phyloP scores from a whole-genome alignment of 2,797 vertebrate species.

The Lagodon rhomboides region DNA sequence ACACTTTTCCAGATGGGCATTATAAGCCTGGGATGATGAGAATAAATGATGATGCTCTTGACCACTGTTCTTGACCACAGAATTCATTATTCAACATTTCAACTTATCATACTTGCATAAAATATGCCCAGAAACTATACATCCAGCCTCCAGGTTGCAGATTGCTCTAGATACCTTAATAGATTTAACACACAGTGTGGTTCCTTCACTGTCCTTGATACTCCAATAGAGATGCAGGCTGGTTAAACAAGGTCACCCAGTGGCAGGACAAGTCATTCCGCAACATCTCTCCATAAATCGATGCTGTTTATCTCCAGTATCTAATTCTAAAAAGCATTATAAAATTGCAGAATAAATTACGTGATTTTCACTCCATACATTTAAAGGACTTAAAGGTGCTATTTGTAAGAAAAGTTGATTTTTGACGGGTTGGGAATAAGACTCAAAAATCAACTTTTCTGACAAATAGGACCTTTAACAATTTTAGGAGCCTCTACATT shows the following conservation, averaged over 20 bases:
- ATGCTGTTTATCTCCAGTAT: not conserved
- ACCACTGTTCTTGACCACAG: not conserved
- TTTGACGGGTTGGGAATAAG: no score
- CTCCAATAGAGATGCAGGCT: not conserved
- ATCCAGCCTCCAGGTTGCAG: not conserved
- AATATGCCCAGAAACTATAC: not conserved
- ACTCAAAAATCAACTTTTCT: no score
- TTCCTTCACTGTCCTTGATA: not conserved
- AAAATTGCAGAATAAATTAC: not conserved
- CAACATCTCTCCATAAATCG: not conserved
- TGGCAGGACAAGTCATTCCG: not conserved
- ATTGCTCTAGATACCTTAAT: not conserved
- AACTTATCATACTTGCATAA: not conserved
- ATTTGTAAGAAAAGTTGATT: no score
- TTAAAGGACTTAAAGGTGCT: no score
- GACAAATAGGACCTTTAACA: no score
- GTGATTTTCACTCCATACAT: not conserved
- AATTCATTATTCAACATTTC: not conserved
- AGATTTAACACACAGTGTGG: not conserved
- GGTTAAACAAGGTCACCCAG: slow-evolving; percentile 13
- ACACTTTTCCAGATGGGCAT: not conserved
- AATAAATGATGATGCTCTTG: no score
- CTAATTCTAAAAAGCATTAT: not conserved
- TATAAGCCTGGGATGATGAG: not conserved
- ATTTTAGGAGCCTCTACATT: no score